Evolutionary conservation across 2,797 vertebrate genomes (phyloP), one percentile per base, ranked within the genome.

Genomic region (Trachops cirrhosus): DNA sequence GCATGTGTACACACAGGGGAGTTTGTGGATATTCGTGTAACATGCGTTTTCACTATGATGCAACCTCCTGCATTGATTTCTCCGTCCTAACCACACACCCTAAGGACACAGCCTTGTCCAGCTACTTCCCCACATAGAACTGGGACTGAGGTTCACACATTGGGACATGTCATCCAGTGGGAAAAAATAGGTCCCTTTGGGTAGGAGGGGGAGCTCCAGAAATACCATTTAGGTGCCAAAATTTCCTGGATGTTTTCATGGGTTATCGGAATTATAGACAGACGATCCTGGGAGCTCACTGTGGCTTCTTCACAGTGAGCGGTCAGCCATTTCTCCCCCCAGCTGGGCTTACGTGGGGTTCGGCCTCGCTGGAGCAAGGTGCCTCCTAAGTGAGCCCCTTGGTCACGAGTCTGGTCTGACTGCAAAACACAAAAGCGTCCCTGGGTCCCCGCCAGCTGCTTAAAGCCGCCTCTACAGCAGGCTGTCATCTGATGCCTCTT

Each of bases 21-120:
- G 10, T 1, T 4, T 2, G 0, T 18, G 29, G 12, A 12, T 44
- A 15, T 19, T 24, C 12, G 0, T 6, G n/a, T 14, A 15, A 32
- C 54, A 1, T 12, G 21, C 21, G 26, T 12, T 34, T 32, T 86
- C 16, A 0, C 1, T 7, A 19, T 16, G 32, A 54, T 0, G 2
- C 67, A 24, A 2, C 11, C 68, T 48, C 10, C 9, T 41, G 1
- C 1, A 5, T 1, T 14, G 6, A 29, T 34, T 79, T 86, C 54
- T 46, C 39, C 71, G 54, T 75, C 34, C 74, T 67, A 24, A 50
- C 39, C 37, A 34, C 62, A 10, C 21, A 6, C 12, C n/a, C 41
- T 4, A 18, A n/a, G 64, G 26, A 50, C 64, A 32, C 54, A 22
- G 62, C 26, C 37, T 39, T 26, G 11, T 48, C 48, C 14, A 26